phyloP scores from a whole-genome alignment of 2,797 vertebrate species.

The Cryptoprocta ferox region DNA sequence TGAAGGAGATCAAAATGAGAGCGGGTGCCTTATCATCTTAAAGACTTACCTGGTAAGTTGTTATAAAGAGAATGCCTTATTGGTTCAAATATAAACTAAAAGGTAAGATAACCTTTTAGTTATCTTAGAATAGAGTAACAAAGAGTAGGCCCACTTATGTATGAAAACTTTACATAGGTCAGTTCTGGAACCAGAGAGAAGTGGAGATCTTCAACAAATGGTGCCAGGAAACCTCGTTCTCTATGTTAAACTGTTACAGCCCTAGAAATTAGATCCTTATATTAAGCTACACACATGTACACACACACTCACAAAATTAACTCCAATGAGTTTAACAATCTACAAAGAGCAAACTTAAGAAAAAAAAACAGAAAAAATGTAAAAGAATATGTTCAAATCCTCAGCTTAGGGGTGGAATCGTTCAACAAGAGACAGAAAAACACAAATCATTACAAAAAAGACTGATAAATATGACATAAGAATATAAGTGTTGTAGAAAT shows the following conservation, averaged over 20 bases:
- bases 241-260: not conserved
- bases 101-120: not conserved
- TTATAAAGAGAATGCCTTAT: not conserved
- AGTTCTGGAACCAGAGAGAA: not conserved
- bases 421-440: not conserved
- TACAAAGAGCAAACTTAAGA: not conserved
- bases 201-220: not conserved
- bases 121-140: not conserved
- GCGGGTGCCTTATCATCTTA: not conserved
- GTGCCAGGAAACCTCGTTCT: not conserved
- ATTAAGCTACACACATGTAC: not conserved
- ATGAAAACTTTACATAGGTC: not conserved
- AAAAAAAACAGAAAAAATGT: not conserved
- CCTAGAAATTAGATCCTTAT: not conserved
- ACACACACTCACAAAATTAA: not conserved
- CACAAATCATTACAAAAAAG: not conserved
- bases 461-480: not conserved
- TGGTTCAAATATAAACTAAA: not conserved
- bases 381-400: not conserved
- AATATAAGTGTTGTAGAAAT: not conserved
- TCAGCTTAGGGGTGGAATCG: not conserved
- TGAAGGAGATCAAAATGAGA: not conserved
- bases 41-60: not conserved
- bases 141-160: not conserved
- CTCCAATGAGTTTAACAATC: not conserved